Base-by-base conservation (phyloP, 2,888 invertebrate genomes). In the Drosophila pseudotakahashii region DNA sequence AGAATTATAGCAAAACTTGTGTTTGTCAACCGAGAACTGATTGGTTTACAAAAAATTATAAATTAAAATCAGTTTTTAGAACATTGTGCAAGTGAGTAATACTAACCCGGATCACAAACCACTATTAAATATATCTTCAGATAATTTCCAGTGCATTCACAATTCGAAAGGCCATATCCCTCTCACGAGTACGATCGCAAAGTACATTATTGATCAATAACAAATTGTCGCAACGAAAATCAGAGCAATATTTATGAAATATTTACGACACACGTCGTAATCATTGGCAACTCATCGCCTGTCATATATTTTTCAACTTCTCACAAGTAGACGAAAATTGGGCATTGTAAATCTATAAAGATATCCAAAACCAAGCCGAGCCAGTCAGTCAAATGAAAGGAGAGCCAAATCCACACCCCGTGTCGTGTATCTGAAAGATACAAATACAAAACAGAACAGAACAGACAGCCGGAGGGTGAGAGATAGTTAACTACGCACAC, bases 221-320 rank as follows among this genome's bases (percentile, higher is more conserved):
- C 83, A 81, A 76, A 83, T 81, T 78, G 80, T 78, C 71, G 77
- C 75, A 76, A 80, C 69, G 73, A 78, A 88, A 89, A 89, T 90
- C 89, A 88, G 89, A 81, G 81, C 85, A 77, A 83, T 79, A 89
- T 90, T 88, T 84, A 89, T 89, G 76, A 79, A 88, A 78, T 89
- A 64, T 82, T 88, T 86, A 88, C 73, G 87, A 80, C 78, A 70
- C 77, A 79, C 83, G 80, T 82, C 88, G 88, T 87, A 88, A 89
- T 89, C 89, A 83, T 75, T 77, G 84, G 81, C 87, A 88, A 88
- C 87, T 79, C 89, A 84, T 87, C 84, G 84, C 78, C 67, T 68
- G 78, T 88, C 79, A 77, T 86, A 89, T 83, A 89, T 84, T 79
- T 84, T 75, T 75, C 64, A 81, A 88, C 88, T 81, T 85, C 89